Evolutionary conservation across 2,797 vertebrate species (phyloP), one percentile per base, ranked within the genome.

Genomic region (Orientallactaga sibirica): DNA sequence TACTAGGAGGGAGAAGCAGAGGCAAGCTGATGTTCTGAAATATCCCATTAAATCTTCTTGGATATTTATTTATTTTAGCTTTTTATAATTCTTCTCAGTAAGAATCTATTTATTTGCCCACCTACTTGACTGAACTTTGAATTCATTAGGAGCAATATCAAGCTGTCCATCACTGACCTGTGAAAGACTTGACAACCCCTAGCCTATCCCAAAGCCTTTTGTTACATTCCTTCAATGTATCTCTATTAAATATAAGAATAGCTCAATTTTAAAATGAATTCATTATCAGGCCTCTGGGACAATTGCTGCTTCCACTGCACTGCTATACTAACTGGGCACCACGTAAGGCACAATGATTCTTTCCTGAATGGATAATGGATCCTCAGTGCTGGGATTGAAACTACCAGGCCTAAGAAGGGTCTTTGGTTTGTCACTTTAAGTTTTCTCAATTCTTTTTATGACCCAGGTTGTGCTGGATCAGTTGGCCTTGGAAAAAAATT

Each of bases 401-500:
- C 7, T 66, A 41, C n/a, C 37, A 25, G 33, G 71, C 16, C 29
- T 77, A 48, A 29, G n/a, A 66, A 92, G n/a, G 68, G 25, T 64
- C 61, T 86, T 88, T 15, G 15, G 16, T n/a, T 88, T 90, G 90
- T 84, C 75, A 82, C 29, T 88, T 68, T 37, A 66, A 55, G 55
- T 88, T 95, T 93, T 82, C 33, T 92, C 67, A 25, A 19, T 95
- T 29, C 92, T 33, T 75, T 95, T 94, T 80, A 93, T 85, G 77
- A 91, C 33, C 71, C 79, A 91, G 88, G 84, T 94, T 95, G 81
- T 79, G 19, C 77, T 91, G 88, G 87, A 92, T 97, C 95, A 94
- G 86, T 95, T 95, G 80, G 95, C 92, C 87, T 95, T 3, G 19
- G 22, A 79, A 73, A 90, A 92, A 94, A 94, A 82, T 92, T 89